Evolutionary conservation across 2,797 vertebrate genomes (phyloP), one percentile per base, ranked within the genome.

Genomic region (Lemur catta): DNA sequence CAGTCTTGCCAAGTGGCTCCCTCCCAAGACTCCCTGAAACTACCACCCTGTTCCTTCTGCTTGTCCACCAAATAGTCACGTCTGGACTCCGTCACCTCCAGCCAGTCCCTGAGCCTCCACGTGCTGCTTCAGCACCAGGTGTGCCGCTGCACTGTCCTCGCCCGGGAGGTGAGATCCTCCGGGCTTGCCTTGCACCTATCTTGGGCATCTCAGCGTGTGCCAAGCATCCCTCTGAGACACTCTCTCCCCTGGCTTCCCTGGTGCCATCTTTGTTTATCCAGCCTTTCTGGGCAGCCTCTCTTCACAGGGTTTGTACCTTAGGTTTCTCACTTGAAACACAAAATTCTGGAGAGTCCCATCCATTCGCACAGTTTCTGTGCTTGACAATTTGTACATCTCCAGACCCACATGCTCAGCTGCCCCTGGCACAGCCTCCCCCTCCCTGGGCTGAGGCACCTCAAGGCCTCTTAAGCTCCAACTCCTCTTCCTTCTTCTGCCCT

Each of bases 151-250:
- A 35, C 33, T 10, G 4, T 41, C 43, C 24, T 63, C 75, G 43
- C 28, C 26, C 2, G 20, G n/a, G 55, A 13, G 33, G 61, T 26
- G 38, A 59, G 86, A 48, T 26, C 50, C 43, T 71, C 15, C 43
- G 1, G 35, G 33, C 46, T 38, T 6, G 46, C 24, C 57, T 28
- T 28, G 6, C 17, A 20, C 50, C 1, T 33, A 17, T 18, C 61
- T 59, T 0, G 4, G n/a, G 52, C 35, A 13, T 43, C 69, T 43
- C 30, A 11, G n/a, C 2, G 2, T 1, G 35, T 0, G 13, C 71
- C 20, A 6, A 28, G 38, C 48, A 33, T 30, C 50, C 57, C n/a
- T 33, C 41, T 17, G 57, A 81, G 24, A 67, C 0, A 59, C 57
- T 59, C 74, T 30, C 17, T 59, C n/a, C 38, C 76, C 33, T 71